phyloP scores from a whole-genome alignment of 2,797 vertebrate species.

The Limnodromus scolopaceus region DNA sequence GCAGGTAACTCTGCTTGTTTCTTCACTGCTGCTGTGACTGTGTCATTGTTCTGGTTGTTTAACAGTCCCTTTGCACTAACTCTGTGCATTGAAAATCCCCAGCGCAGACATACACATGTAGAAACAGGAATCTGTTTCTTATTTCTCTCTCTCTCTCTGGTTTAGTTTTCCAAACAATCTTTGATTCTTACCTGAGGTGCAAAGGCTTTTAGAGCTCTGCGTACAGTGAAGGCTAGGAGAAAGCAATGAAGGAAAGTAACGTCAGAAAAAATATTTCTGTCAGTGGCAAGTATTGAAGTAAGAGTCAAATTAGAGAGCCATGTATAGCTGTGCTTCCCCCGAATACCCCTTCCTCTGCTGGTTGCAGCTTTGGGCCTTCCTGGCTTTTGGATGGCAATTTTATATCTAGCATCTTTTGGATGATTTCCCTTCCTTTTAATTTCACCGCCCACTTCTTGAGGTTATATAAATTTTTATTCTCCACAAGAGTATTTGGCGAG shows the following conservation, averaged over 20 bases:
- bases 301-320: background rate
- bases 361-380: background rate
- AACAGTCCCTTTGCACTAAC: background rate
- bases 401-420: background rate
- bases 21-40: background rate
- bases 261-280: background rate
- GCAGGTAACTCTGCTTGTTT: background rate
- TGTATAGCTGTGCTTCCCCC: background rate
- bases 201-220: accelerated
- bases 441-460: background rate
- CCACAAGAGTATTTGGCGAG: background rate
- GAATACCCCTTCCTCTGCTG: background rate
- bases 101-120: background rate
- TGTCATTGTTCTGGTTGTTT: background rate
- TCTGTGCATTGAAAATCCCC: background rate
- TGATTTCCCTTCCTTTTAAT: background rate
- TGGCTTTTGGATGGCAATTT: background rate
- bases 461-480: background rate
- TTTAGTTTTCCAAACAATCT: background rate
- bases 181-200: conserved; percentile 68
- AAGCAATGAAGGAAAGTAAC: background rate
- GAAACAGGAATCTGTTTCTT: background rate
- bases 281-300: background rate
- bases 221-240: conserved; percentile 43
- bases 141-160: background rate